A percentile compares a stretch with the other conserved stretches of the same genome.
These are phyloP conservation scores for Champsocephalus gunnari DNA, from an alignment of 2,797 vertebrate species.

Conservation along the genomic window DNA sequence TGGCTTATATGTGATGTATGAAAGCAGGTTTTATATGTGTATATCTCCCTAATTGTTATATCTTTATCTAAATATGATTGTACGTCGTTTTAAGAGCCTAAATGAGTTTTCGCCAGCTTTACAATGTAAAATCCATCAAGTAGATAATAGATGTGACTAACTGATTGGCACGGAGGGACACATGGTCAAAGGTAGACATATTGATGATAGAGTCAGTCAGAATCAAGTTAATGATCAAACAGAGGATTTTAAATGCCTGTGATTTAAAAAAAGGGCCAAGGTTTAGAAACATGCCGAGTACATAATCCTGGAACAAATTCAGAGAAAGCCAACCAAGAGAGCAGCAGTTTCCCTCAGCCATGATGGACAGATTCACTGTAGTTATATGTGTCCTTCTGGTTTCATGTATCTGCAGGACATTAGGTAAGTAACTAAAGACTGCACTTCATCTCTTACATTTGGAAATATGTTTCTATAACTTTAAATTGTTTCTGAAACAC, in stretches of 20 bases:
- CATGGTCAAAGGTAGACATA: constrained; percentile 4
- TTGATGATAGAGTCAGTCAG: not conserved
- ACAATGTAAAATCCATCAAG: not conserved
- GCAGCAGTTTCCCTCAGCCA: not conserved
- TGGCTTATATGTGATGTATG: not conserved
- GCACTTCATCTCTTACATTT: not conserved
- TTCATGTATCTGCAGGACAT: constrained; percentile 46
- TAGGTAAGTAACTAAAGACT: constrained; percentile 51
- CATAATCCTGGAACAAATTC: not conserved
- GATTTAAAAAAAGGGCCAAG: constrained; percentile 37
- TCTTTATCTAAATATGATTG: constrained; percentile 6
- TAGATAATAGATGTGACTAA: not conserved
- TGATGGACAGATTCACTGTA: constrained; percentile 47
- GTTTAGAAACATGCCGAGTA: constrained; percentile 52
- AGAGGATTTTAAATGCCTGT: constrained; percentile 19
- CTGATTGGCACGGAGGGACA: not conserved
- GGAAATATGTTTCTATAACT: not conserved
- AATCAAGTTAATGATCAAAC: constrained; percentile 64
- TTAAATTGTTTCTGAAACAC: not conserved
- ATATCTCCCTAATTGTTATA: not conserved
- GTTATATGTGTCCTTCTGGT: constrained; percentile 55
- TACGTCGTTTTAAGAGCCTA: not conserved
- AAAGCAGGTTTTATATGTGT: not conserved
- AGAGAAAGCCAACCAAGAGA: not conserved
- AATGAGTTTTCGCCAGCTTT: not conserved